Conservation (phyloP, 2,888 invertebrate species). For the Sinodicranocentrus sp. region DNA sequence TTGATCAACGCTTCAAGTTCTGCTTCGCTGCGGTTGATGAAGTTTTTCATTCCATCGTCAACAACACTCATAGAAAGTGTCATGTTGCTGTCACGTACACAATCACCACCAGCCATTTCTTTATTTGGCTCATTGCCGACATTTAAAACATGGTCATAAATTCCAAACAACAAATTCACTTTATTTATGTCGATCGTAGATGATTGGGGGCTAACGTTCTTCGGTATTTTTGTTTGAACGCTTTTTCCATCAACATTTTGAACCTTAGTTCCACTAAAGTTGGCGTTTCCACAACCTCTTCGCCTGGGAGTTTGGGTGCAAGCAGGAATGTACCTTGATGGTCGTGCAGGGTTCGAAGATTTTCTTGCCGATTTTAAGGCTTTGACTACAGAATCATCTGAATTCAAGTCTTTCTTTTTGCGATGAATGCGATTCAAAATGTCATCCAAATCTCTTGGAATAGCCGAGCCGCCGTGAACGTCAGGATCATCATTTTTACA, state of each 20-base stretch:
- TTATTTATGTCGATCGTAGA: conserved; percentile 19
- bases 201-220: background rate
- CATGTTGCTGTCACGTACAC: background rate
- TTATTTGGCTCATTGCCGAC: conserved; percentile 22
- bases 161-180: conserved; percentile 44
- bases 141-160: conserved; percentile 48
- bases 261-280: too few species aligned
- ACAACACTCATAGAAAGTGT: background rate
- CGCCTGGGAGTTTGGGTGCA: background rate
- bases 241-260: too few species aligned
- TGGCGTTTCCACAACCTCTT: too few species aligned
- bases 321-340: background rate
- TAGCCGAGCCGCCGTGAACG: background rate
- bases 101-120: conserved; percentile 50
- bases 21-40: conserved; percentile 20
- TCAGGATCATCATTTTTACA: background rate
- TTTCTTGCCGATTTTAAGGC: conserved; percentile 31
- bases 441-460: background rate
- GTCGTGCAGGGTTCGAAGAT: background rate
- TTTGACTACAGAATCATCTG: background rate
- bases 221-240: background rate
- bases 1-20: conserved; percentile 33
- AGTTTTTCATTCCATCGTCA: conserved; percentile 27
- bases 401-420: conserved; percentile 3
- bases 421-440: background rate